Percentiles rank a stretch among this genome's conserved stretches.
phyloP scores from a whole-genome alignment of 2,888 invertebrate species.

The Hecatera dysodea region DNA sequence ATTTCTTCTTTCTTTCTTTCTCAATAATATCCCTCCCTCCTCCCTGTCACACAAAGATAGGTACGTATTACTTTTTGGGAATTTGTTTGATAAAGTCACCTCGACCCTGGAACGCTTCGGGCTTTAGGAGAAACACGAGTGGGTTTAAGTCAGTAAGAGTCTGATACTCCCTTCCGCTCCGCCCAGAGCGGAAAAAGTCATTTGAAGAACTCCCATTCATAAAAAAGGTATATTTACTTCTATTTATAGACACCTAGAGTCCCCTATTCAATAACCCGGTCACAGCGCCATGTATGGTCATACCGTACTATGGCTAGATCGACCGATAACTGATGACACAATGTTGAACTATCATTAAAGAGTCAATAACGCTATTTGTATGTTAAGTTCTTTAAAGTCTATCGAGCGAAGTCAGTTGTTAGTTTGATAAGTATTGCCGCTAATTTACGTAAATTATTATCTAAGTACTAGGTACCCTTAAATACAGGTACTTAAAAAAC shows the following conservation, averaged over 20 bases:
- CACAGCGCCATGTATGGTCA: constrained; percentile 16
- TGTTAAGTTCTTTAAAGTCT: constrained; percentile 6
- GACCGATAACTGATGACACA: constrained; percentile 22
- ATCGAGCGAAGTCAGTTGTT: neutral
- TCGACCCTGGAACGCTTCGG: too few relatives aligned
- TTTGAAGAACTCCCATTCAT: too few relatives aligned
- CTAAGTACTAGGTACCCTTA: neutral
- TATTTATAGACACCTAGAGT: constrained; percentile 1
- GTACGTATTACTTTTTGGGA: too few relatives aligned
- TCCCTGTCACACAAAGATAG: neutral
- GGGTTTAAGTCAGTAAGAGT: too few relatives aligned
- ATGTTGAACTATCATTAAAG: constrained; percentile 23
- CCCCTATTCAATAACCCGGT: constrained; percentile 21
- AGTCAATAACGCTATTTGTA: constrained; percentile 25
- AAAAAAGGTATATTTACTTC: neutral
- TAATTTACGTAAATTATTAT: neutral
- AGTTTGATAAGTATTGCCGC: neutral
- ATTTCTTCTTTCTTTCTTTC: too few relatives aligned
- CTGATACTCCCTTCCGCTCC: too few relatives aligned
- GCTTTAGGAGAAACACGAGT: too few relatives aligned
- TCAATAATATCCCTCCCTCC: neutral
- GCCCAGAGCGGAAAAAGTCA: too few relatives aligned
- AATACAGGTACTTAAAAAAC: neutral
- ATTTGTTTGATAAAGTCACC: too few relatives aligned
- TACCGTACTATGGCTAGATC: constrained; percentile 16